Percentiles rank a stretch among this genome's conserved stretches.
Conservation (phyloP, 2,113 vertebrate species). For the Hippocampus comes region DNA sequence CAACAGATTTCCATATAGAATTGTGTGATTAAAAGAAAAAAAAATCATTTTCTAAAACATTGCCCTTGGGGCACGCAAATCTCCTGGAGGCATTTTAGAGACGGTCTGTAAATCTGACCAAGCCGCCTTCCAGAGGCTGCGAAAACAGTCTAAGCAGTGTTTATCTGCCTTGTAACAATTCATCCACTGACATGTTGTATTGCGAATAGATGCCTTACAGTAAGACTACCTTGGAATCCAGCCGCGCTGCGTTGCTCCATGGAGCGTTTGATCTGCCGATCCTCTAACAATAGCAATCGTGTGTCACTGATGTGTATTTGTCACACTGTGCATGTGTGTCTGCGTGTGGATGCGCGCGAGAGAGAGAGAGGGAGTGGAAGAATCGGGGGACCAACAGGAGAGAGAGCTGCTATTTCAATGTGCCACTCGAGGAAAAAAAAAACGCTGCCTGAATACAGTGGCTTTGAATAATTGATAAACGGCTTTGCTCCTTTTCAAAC, state of each 20-base stretch:
- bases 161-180: slow-evolving; percentile 48
- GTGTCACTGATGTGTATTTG: slow-evolving; percentile 76
- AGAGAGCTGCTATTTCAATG: slow-evolving; percentile 58
- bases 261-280: slow-evolving; percentile 65
- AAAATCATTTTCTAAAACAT: slow-evolving; percentile 35
- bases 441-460: slow-evolving; percentile 41
- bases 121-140: slow-evolving; percentile 13
- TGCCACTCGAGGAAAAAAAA: slow-evolving; percentile 48
- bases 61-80: slow-evolving; percentile 45
- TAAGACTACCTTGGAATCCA: slow-evolving; percentile 58
- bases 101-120: slow-evolving; percentile 30
- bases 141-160: slow-evolving; percentile 22
- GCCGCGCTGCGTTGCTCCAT: slow-evolving; percentile 52
- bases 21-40: background rate
- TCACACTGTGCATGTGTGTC: slow-evolving; percentile 58
- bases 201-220: slow-evolving; percentile 55
- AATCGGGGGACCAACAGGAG: background rate
- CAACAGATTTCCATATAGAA: slow-evolving; percentile 22
- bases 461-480: slow-evolving; percentile 72
- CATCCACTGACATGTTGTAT: slow-evolving; percentile 33
- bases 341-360: background rate
- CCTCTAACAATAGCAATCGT: slow-evolving; percentile 72
- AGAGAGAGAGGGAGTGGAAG: background rate
- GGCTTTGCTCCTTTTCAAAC: slow-evolving; percentile 57
- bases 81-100: slow-evolving; percentile 49